These are phyloP conservation scores for Vultur gryphus DNA, from an alignment of 2,797 vertebrate species.

Conservation along the genomic window DNA sequence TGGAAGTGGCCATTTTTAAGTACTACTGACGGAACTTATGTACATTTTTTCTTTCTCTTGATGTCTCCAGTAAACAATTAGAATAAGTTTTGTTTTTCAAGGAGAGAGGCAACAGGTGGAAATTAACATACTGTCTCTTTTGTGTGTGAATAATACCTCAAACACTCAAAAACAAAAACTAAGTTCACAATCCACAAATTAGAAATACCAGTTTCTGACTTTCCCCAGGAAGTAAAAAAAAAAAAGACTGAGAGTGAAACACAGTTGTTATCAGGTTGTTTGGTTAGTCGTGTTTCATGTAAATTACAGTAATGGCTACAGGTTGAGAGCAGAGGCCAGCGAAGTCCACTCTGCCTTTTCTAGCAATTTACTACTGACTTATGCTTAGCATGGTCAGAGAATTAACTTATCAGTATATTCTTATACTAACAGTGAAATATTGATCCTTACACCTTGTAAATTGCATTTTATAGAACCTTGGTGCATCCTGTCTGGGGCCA, in stretches of 20 bases:
- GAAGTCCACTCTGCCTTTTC: neutral
- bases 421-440: neutral
- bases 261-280: neutral
- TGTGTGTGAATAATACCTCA: neutral
- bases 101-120: neutral
- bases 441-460: neutral
- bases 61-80: neutral
- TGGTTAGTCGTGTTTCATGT: neutral
- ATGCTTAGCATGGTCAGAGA: neutral
- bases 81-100: neutral
- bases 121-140: neutral
- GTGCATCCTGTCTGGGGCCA: neutral
- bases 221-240: neutral
- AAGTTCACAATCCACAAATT: neutral
- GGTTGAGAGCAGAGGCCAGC: neutral
- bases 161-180: neutral
- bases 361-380: neutral
- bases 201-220: neutral
- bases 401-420: neutral
- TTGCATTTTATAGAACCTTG: neutral
- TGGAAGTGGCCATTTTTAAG: neutral
- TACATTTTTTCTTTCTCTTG: neutral
- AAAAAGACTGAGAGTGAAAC: neutral
- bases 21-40: neutral
- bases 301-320: neutral